Percentiles rank a stretch among this genome's conserved stretches.
phyloP scores from a whole-genome alignment of 2,113 vertebrate species.

The Gallinago jamesoni region DNA sequence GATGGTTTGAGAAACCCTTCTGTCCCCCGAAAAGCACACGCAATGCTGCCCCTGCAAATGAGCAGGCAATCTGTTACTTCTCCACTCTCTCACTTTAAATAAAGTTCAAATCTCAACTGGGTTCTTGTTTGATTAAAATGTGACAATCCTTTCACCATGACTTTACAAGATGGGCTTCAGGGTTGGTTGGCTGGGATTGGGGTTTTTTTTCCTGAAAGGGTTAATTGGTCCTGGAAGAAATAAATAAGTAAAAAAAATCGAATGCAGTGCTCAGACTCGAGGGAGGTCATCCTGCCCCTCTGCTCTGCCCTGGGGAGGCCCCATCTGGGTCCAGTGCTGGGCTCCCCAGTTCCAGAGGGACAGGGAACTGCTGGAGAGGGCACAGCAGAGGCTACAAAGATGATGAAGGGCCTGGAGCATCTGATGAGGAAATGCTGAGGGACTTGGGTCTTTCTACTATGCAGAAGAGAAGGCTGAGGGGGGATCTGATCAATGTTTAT shows the following conservation, averaged over 20 bases:
- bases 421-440: no score
- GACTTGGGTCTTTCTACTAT: no score
- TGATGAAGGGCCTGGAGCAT: no score
- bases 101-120: background rate
- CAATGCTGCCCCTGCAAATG: background rate
- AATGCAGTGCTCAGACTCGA: background rate
- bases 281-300: no score
- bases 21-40: background rate
- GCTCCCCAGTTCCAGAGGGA: no score
- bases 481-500: no score
- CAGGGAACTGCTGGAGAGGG: no score
- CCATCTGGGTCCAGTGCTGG: no score
- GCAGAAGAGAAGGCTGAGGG: no score
- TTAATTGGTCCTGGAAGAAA: background rate
- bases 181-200: background rate
- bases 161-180: background rate
- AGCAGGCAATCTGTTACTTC: constrained; percentile 52
- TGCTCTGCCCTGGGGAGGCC: no score
- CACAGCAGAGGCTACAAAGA: no score
- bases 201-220: background rate
- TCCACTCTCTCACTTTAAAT: background rate
- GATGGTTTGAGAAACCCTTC: constrained; percentile 36
- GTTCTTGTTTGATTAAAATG: background rate
- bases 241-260: background rate
- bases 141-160: background rate